These are phyloP conservation scores for Hyles lineata DNA, from an alignment of 2,888 invertebrate genomes.

Conservation along the genomic window DNA sequence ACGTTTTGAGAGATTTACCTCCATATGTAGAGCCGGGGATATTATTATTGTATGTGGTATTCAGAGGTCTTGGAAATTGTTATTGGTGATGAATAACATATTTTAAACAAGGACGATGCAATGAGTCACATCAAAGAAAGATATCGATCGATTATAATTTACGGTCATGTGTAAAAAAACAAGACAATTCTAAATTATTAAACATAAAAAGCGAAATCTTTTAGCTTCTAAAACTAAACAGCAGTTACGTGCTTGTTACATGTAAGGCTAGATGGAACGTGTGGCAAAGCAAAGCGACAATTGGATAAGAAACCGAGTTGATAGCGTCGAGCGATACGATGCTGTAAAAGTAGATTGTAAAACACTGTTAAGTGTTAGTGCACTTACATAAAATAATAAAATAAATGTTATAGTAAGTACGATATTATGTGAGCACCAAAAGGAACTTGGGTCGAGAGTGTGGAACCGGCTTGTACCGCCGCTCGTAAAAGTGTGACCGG, in stretches of 20 bases:
- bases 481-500: constrained; percentile 73
- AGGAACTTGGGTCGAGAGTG: constrained; percentile 21
- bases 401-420: constrained; percentile 17
- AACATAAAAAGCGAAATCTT: not conserved
- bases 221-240: not conserved
- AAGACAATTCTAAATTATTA: not conserved
- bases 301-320: not conserved
- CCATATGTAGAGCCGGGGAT: too few relatives aligned
- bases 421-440: constrained; percentile 2
- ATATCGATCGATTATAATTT: too few relatives aligned
- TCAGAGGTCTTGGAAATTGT: too few relatives aligned
- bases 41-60: too few relatives aligned
- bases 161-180: too few relatives aligned
- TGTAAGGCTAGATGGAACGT: too few relatives aligned
- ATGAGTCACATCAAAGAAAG: too few relatives aligned
- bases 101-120: too few relatives aligned
- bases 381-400: constrained; percentile 23
- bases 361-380: constrained; percentile 4
- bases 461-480: constrained; percentile 27
- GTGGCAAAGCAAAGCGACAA: not conserved
- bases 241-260: too few relatives aligned
- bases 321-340: not conserved
- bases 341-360: not conserved
- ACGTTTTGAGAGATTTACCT: not conserved
- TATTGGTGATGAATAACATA: too few relatives aligned